Evolutionary conservation across 2,797 vertebrate species (phyloP).

Genomic region (Tapirus indicus): DNA sequence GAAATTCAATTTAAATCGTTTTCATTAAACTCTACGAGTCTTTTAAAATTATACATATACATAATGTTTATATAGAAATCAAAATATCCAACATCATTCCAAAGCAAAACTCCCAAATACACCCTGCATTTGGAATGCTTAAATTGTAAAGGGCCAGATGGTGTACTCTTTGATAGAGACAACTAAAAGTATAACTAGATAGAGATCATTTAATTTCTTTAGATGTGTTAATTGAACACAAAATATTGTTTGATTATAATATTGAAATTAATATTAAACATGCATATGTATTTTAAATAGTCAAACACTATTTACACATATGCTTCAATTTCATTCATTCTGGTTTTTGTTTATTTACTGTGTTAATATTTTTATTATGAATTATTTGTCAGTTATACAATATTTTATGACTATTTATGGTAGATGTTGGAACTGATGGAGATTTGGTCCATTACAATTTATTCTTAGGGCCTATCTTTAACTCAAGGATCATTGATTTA

Average conservation of each 20-base stretch:
- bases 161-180: background rate
- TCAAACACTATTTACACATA: background rate
- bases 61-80: background rate
- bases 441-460: background rate
- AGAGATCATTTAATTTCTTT: background rate
- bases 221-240: background rate
- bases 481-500: constrained; percentile 39
- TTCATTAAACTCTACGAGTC: background rate
- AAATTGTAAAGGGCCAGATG: background rate
- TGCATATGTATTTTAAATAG: background rate
- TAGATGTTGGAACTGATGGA: background rate
- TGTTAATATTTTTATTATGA: background rate
- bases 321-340: background rate
- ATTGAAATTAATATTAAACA: background rate
- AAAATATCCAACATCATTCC: background rate
- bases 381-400: background rate
- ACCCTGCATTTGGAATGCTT: background rate
- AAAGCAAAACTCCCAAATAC: background rate
- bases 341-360: background rate
- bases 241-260: background rate
- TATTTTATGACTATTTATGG: background rate
- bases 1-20: background rate
- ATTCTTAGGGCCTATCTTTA: background rate
- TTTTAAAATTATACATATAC: background rate
- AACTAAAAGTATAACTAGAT: background rate